A percentile compares a stretch with the other conserved stretches of the same genome.
Conservation (phyloP, 2,888 invertebrate genomes). For the Dromius quadrimaculatus region DNA sequence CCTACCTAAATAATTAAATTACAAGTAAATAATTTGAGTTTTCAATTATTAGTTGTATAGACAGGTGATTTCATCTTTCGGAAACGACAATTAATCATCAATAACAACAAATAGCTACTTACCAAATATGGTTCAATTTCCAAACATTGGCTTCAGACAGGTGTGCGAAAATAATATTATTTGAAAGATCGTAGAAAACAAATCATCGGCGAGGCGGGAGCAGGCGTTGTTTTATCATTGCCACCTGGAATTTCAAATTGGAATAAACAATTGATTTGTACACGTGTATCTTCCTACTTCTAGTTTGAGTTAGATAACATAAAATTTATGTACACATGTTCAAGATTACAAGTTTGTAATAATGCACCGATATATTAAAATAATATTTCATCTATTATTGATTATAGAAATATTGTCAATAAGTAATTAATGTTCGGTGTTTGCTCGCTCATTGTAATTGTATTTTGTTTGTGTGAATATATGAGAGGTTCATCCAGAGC, state of each 20-base stretch:
- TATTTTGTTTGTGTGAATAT: constrained; percentile 23
- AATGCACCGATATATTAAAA: constrained; percentile 48
- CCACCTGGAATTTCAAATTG: constrained; percentile 46
- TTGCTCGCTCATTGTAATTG: constrained; percentile 41
- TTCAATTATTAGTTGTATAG: constrained; percentile 1
- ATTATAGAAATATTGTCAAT: constrained; percentile 51
- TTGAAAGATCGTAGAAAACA: constrained; percentile 17
- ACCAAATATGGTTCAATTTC: constrained; percentile 26
- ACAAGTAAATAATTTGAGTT: constrained; percentile 19
- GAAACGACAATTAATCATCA: constrained; percentile 42
- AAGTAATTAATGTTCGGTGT: constrained; percentile 47
- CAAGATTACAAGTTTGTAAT: constrained; percentile 45
- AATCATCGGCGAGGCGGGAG: neutral
- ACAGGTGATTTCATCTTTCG: constrained; percentile 27
- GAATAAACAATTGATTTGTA: constrained; percentile 45
- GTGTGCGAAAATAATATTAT: constrained; percentile 39
- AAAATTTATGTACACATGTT: constrained; percentile 38
- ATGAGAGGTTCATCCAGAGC: constrained; percentile 9
- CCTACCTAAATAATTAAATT: constrained; percentile 7
- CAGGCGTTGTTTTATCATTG: constrained; percentile 28
- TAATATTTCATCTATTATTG: constrained; percentile 50
- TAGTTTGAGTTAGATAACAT: constrained; percentile 43
- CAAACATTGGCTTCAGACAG: constrained; percentile 27
- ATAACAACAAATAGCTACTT: constrained; percentile 42
- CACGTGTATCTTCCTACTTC: constrained; percentile 36